These are phyloP conservation scores for Euura lappo DNA, from an alignment of 1,140 invertebrate species.

Conservation along the genomic window DNA sequence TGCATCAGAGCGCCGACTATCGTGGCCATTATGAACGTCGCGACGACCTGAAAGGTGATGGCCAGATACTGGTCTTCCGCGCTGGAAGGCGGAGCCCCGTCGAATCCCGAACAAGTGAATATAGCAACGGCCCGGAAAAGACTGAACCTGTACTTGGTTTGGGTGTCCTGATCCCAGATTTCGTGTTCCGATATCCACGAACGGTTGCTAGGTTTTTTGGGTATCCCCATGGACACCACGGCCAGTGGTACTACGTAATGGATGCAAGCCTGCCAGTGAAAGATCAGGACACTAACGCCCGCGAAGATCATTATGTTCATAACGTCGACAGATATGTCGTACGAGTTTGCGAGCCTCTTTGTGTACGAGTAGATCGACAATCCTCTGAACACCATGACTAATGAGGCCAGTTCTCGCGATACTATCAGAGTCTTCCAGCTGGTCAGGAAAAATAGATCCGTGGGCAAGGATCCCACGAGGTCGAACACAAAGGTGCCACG, in stretches of 20 bases:
- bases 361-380: conserved; percentile 42
- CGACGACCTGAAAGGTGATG: conserved; percentile 33
- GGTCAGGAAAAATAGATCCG: conserved; percentile 39
- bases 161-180: conserved; percentile 33
- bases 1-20: conserved; percentile 45
- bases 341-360: conserved; percentile 28
- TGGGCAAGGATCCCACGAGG: conserved; percentile 46
- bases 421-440: conserved; percentile 31
- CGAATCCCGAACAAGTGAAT: conserved; percentile 44
- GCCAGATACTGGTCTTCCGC: conserved; percentile 42
- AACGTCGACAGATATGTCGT: conserved; percentile 31
- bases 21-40: conserved; percentile 40
- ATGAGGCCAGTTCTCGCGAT: conserved; percentile 33
- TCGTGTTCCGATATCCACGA: conserved; percentile 43
- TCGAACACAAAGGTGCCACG: conserved; percentile 43
- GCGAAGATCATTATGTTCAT: conserved; percentile 40
- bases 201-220: conserved; percentile 25
- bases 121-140: conserved; percentile 38
- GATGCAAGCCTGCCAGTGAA: conserved; percentile 53
- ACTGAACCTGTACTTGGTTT: conserved; percentile 33
- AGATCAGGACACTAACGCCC: conserved; percentile 32
- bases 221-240: conserved; percentile 23
- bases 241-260: conserved; percentile 48
- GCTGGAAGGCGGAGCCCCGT: conserved; percentile 28
- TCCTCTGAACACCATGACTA: conserved; percentile 43